Evolutionary conservation across 2,113 vertebrate species (phyloP), one percentile per base, ranked within the genome.

Genomic region (Heterochromis multidens): DNA sequence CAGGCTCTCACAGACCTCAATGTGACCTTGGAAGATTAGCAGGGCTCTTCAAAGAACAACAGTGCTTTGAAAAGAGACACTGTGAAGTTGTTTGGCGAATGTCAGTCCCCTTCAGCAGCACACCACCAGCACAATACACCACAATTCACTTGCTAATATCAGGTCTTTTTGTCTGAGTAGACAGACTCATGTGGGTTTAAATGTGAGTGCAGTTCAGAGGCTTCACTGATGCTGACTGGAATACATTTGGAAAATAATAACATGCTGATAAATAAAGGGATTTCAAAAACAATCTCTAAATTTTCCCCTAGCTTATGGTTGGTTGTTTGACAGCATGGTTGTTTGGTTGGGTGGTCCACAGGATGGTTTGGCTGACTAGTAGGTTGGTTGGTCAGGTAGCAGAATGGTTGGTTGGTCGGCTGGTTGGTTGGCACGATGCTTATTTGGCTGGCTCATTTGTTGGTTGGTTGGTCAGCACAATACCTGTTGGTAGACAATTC

Each of bases 11-110:
- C 1, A 60, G 52, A 70, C 59, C 49, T 60, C 80, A 83, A 85
- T 79, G 90, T 56, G 77, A 82, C 84, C 63, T 79, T 90, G 74
- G 25, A 49, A 77, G 61, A 78, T 79, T 37, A 81, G 63, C 37
- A 11, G 4, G 23, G 49, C 65, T 46, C 67, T 83, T 87, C 81
- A 88, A 84, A 89, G n/a, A 78, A 93, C 91, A 91, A 76, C 14
- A 3, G 35, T 84, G 70, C 81, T 81, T 78, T 88, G 89, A 91
- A 81, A 77, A 84, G 79, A 82, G 58, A 65, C 52, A 25, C 70
- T 78, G 31, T 81, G 86, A 79, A 33, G 60, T 79, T 49, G 76
- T 74, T 77, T 49, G 85, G 52, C 79, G 79, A 78, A n/a, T 72
- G 59, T 67, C 58, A 29, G 60, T 57, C 19, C 65, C 31, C 49